Conservation (phyloP, 2,888 invertebrate genomes). For the Rhamnusium bicolor region DNA sequence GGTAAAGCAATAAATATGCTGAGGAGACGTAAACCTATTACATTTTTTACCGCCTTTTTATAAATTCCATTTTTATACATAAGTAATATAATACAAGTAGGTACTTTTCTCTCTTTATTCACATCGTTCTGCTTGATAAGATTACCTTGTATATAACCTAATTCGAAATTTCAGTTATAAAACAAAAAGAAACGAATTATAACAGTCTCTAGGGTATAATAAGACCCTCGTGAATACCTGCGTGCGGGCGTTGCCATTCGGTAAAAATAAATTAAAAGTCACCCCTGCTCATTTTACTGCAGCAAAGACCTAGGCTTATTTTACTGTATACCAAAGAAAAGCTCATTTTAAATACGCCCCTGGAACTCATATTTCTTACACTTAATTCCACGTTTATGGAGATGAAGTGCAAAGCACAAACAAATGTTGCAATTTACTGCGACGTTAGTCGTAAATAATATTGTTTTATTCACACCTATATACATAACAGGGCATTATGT, state of each 20-base stretch:
- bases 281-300: slow-evolving; percentile 48
- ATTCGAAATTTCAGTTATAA: slow-evolving; percentile 39
- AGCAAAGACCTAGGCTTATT: slow-evolving; percentile 30
- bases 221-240: slow-evolving; percentile 54
- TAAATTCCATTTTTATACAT: not conserved
- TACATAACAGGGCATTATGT: not conserved
- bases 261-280: slow-evolving; percentile 64
- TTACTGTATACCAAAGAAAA: slow-evolving; percentile 34
- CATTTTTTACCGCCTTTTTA: not conserved
- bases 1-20: no score
- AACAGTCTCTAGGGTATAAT: slow-evolving; percentile 53
- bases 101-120: not conserved
- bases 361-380: slow-evolving; percentile 58
- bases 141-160: slow-evolving; percentile 27
- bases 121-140: slow-evolving; percentile 18
- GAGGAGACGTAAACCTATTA: no score
- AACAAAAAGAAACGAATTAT: slow-evolving; percentile 56
- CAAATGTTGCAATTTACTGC: slow-evolving; percentile 58
- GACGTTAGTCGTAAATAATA: slow-evolving; percentile 40
- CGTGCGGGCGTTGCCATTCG: slow-evolving; percentile 47
- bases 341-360: slow-evolving; percentile 55
- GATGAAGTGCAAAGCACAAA: slow-evolving; percentile 57
- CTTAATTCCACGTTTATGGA: slow-evolving; percentile 62
- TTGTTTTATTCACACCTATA: slow-evolving; percentile 31
- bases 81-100: not conserved